Conservation (phyloP, 2,113 vertebrate species). For the Desmodus rotundus region DNA sequence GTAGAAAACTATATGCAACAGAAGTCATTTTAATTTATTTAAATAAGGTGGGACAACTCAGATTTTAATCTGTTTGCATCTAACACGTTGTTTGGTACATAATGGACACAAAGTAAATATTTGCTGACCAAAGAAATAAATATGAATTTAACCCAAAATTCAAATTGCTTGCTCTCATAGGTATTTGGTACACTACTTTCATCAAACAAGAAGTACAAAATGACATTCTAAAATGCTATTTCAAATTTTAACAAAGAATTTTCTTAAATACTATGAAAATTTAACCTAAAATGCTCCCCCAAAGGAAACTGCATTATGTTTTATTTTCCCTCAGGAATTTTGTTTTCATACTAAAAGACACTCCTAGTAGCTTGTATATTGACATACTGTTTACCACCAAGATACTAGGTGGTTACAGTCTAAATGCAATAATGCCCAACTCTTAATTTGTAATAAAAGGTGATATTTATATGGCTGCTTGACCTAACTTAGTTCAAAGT, state of each 20-base stretch:
- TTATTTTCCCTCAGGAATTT: neutral
- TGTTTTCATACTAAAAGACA: neutral
- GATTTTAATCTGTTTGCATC: neutral
- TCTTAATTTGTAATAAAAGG: neutral
- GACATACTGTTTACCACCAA: neutral
- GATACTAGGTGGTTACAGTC: neutral
- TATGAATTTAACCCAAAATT: neutral
- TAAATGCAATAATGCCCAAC: neutral
- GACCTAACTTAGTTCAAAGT: neutral
- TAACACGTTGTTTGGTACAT: neutral
- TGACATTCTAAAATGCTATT: conserved; percentile 8
- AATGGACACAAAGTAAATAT: neutral
- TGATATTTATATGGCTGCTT: neutral
- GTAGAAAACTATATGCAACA: neutral
- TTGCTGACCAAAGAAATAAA: neutral
- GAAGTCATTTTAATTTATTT: conserved; percentile 7
- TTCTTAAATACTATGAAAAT: conserved; percentile 16
- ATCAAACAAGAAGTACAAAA: neutral
- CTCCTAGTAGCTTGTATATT: neutral
- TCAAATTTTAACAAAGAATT: conserved; percentile 23
- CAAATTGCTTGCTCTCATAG: neutral
- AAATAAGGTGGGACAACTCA: neutral
- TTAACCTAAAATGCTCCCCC: neutral
- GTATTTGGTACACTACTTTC: neutral
- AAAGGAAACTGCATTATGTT: neutral